phyloP scores from a whole-genome alignment of 2,888 invertebrate genomes.

The Crioceris asparagi region DNA sequence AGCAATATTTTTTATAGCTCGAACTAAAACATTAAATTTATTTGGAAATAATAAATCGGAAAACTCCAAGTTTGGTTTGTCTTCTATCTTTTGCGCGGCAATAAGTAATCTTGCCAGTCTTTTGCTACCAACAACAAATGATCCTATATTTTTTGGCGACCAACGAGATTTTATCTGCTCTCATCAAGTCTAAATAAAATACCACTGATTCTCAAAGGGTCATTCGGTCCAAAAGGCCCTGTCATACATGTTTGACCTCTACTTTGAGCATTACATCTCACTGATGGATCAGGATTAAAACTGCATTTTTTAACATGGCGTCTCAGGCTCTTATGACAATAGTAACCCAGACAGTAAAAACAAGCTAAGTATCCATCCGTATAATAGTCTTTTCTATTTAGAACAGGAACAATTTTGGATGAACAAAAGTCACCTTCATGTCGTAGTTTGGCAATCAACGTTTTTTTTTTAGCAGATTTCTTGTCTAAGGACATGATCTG shows the following conservation, averaged over 20 bases:
- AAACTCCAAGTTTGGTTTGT: neutral
- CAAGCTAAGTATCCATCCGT: constrained; percentile 2
- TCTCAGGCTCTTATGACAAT: constrained; percentile 1
- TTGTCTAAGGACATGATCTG: constrained; percentile 4
- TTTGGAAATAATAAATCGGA: neutral
- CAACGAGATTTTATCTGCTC: constrained; percentile 15
- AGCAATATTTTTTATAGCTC: too few relatives aligned
- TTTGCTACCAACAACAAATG: constrained; percentile 17
- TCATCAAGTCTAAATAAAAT: constrained; percentile 12
- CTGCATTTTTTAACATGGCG: constrained; percentile 10
- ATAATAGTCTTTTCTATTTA: neutral
- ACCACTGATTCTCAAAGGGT: constrained; percentile 12
- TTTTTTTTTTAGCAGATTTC: neutral
- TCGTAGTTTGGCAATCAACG: constrained; percentile 9
- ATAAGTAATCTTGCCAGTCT: constrained; percentile 9
- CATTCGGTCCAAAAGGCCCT: constrained; percentile 16
- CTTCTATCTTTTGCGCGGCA: neutral
- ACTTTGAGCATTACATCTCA: constrained; percentile 9
- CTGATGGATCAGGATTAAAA: constrained; percentile 6
- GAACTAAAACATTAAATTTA: constrained; percentile 2
- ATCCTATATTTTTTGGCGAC: constrained; percentile 16
- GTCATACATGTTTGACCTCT: constrained; percentile 10
- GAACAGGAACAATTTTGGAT: constrained; percentile 4
- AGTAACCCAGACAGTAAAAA: constrained; percentile 7
- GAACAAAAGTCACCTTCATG: constrained; percentile 8